These are phyloP conservation scores for Linepithema humile DNA, from an alignment of 1,140 invertebrate genomes.

Conservation along the genomic window DNA sequence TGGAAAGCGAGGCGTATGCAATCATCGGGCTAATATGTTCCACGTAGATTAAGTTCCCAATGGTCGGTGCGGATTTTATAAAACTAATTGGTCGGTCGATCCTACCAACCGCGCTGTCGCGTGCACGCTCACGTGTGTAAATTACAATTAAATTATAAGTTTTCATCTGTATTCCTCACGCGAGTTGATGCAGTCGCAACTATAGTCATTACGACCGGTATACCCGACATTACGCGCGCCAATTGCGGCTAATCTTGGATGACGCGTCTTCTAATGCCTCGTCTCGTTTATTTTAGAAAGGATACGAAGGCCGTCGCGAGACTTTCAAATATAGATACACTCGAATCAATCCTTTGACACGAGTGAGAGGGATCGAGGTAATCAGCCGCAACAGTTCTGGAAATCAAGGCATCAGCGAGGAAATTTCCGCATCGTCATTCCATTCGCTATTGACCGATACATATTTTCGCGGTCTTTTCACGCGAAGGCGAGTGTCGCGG, in stretches of 20 bases:
- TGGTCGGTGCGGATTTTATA: constrained; percentile 1
- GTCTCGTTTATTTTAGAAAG: not conserved
- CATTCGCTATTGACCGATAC: constrained; percentile 23
- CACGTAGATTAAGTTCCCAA: constrained; percentile 7
- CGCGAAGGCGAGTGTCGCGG: not conserved
- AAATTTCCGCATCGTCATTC: constrained; percentile 20
- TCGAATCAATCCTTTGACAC: not conserved
- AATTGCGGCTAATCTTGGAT: not conserved
- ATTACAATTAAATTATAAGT: constrained; percentile 11
- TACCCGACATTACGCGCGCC: not conserved
- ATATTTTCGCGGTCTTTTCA: constrained; percentile 15
- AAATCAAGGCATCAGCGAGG: constrained; percentile 12
- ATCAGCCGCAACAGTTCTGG: constrained; percentile 20
- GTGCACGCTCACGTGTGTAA: not conserved
- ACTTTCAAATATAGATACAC: constrained; percentile 4
- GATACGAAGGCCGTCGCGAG: not conserved
- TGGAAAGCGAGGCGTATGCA: constrained; percentile 32
- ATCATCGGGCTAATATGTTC: constrained; percentile 52
- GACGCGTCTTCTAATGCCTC: not conserved
- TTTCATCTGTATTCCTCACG: not conserved
- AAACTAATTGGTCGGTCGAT: not conserved
- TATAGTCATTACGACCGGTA: not conserved
- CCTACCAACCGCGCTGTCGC: not conserved
- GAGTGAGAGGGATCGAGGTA: not conserved
- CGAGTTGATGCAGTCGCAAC: not conserved